phyloP scores from a whole-genome alignment of 2,797 vertebrate species.

The Ciconia nigra region DNA sequence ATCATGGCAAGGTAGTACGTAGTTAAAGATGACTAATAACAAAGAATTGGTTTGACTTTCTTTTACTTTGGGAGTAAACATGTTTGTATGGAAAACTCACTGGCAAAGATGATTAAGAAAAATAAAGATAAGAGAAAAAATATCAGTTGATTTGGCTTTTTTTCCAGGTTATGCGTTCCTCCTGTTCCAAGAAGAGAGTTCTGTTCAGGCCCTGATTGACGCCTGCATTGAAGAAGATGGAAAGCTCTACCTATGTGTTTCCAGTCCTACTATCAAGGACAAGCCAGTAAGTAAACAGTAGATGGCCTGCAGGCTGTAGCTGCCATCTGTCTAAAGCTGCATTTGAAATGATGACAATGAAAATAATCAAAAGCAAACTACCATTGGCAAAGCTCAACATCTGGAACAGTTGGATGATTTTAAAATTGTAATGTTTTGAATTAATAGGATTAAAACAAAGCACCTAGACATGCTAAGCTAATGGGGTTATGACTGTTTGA shows the following conservation, averaged over 20 bases:
- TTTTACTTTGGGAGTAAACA: not conserved
- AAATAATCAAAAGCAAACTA: conserved; percentile 14
- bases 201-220: conserved; percentile 96
- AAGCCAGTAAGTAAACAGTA: conserved; percentile 88
- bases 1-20: not conserved
- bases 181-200: conserved; percentile 98
- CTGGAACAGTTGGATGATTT: conserved; percentile 22
- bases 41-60: not conserved
- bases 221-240: conserved; percentile 98
- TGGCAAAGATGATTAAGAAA: not conserved
- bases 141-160: not conserved
- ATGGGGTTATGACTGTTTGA: not conserved
- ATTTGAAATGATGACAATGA: not conserved
- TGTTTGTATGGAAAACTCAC: not conserved
- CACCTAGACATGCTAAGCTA: not conserved
- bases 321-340: conserved; percentile 29
- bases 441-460: not conserved
- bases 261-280: conserved; percentile 98
- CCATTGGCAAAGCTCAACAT: not conserved
- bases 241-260: conserved; percentile 97
- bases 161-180: conserved; percentile 94
- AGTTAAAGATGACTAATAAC: not conserved
- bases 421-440: not conserved
- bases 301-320: not conserved
- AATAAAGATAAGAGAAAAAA: not conserved